Evolutionary conservation across 2,797 vertebrate species (phyloP).

Genomic region (Pantherophis vulpinus): DNA sequence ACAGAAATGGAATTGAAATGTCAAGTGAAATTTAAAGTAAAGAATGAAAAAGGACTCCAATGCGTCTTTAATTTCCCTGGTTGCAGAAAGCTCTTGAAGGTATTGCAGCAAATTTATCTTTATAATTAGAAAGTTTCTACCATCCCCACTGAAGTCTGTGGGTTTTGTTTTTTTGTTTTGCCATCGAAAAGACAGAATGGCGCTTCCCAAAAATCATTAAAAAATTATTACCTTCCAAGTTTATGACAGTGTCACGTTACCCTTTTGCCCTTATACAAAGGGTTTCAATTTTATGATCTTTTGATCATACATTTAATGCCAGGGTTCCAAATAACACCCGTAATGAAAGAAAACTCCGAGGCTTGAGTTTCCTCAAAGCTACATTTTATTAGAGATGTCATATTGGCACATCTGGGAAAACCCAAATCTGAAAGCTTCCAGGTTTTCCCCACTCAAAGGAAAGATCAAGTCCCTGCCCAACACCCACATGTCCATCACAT

Average conservation of each 20-base stretch:
- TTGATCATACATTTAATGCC: constrained; percentile 30
- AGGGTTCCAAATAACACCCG: too few species aligned
- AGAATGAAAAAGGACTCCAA: neutral
- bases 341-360: too few species aligned
- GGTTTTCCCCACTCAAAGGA: too few species aligned
- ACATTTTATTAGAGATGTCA: too few species aligned
- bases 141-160: constrained; percentile 3
- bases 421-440: too few species aligned
- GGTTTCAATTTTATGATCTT: constrained; percentile 34
- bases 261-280: constrained; percentile 15
- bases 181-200: constrained; percentile 14
- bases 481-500: too few species aligned
- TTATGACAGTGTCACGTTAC: constrained; percentile 7
- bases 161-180: neutral
- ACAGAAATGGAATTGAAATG: neutral
- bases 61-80: constrained; percentile 35
- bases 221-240: constrained; percentile 44
- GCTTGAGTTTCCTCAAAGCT: too few species aligned
- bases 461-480: too few species aligned
- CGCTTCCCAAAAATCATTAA: constrained; percentile 26
- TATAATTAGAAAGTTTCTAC: constrained; percentile 33
- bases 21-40: constrained; percentile 35
- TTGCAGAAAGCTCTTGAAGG: constrained; percentile 31
- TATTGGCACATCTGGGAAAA: too few species aligned
- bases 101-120: constrained; percentile 34